phyloP scores from a whole-genome alignment of 2,888 invertebrate genomes.

The Neoaliturus tenellus region DNA sequence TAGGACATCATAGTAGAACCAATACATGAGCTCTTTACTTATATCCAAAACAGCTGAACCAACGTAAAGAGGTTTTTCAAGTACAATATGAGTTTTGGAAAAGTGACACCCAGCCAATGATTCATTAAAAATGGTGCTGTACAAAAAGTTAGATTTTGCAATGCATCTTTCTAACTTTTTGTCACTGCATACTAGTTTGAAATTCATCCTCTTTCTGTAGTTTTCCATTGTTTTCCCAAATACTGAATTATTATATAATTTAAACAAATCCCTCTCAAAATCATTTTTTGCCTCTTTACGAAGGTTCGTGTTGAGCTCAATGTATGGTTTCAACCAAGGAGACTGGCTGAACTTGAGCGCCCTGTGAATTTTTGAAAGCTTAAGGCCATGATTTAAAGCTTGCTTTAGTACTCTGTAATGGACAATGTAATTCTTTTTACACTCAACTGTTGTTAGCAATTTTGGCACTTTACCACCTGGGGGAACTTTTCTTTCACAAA shows the following conservation, averaged over 20 bases:
- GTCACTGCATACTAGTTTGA: background rate
- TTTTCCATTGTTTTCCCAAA: conserved; percentile 17
- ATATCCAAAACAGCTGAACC: background rate
- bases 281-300: conserved; percentile 19
- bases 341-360: conserved; percentile 67
- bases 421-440: conserved; percentile 67
- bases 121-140: conserved; percentile 56
- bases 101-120: conserved; percentile 44
- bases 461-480: conserved; percentile 55
- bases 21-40: background rate
- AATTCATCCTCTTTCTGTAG: background rate
- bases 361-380: conserved; percentile 65
- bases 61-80: background rate
- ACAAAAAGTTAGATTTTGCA: background rate
- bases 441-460: conserved; percentile 65
- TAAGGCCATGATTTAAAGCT: conserved; percentile 67
- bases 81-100: background rate
- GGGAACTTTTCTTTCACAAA: conserved; percentile 33
- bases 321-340: conserved; percentile 63
- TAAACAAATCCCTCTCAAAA: background rate
- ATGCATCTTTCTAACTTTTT: background rate
- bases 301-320: conserved; percentile 16
- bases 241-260: background rate
- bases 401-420: conserved; percentile 68
- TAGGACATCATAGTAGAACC: conserved; percentile 61